These are phyloP conservation scores for Astropecten irregularis DNA, from an alignment of 53 echinoderm and acorn worm species.

Conservation along the genomic window DNA sequence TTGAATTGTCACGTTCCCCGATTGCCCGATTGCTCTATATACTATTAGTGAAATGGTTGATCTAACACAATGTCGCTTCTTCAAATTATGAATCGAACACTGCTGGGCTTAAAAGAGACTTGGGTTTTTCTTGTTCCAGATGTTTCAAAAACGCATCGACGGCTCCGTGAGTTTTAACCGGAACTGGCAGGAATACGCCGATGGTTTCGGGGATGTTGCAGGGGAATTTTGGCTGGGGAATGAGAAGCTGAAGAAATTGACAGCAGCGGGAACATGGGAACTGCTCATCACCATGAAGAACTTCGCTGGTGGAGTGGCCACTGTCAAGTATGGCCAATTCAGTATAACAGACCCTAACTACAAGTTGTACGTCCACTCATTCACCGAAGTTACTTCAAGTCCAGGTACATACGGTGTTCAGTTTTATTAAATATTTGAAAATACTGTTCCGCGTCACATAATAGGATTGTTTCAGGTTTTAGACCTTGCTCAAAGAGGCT, in stretches of 20 bases:
- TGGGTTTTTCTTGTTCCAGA: neutral
- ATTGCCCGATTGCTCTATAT: too few species aligned
- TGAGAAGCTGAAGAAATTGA: conserved; percentile 3
- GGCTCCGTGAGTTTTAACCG: conserved; percentile 27
- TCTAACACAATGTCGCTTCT: too few species aligned
- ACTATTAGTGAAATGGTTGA: too few species aligned
- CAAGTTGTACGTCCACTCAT: neutral
- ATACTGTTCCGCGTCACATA: too few species aligned
- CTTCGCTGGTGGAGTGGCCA: neutral
- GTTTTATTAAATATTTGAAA: too few species aligned
- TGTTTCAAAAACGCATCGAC: conserved; percentile 41
- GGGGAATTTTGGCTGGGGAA: conserved; percentile 52
- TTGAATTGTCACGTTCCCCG: too few species aligned
- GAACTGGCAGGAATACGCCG: too few species aligned
- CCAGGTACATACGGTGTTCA: too few species aligned
- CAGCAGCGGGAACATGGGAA: neutral
- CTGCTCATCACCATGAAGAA: neutral
- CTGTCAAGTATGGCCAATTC: neutral
- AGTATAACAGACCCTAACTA: neutral
- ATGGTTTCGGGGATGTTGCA: conserved; percentile 12
- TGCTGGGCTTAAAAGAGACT: neutral
- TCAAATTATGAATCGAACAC: neutral
- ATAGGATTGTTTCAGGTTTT: too few species aligned
- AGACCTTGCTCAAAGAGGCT: too few species aligned
- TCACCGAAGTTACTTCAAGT: too few species aligned